phyloP scores from a whole-genome alignment of 2,797 vertebrate genomes.

The Poecilia gillii region DNA sequence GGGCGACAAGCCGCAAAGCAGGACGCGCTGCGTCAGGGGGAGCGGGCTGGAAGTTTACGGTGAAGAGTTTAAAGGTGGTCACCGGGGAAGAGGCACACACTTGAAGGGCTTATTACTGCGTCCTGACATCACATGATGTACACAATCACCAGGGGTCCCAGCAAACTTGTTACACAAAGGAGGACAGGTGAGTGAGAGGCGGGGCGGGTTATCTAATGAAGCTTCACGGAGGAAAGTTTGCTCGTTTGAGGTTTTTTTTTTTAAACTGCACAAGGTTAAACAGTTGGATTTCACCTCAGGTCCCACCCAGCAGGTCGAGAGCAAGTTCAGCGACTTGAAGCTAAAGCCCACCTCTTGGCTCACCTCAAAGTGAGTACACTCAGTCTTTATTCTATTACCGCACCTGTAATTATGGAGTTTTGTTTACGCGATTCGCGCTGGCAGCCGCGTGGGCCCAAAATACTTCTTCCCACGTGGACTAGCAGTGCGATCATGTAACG shows the following conservation, averaged over 20 bases:
- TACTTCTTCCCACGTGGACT: constrained; percentile 44
- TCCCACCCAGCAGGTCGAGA: constrained; percentile 91
- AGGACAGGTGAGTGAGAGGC: constrained; percentile 85
- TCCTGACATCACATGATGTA: constrained; percentile 87
- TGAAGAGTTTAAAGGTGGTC: constrained; percentile 3
- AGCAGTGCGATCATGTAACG: constrained; percentile 37
- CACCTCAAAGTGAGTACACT: constrained; percentile 71
- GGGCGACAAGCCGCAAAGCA: constrained; percentile 6
- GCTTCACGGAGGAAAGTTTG: not conserved
- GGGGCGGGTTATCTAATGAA: not conserved
- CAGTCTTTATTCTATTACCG: not conserved
- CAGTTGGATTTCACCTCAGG: constrained; percentile 62
- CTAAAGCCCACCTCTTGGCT: constrained; percentile 82
- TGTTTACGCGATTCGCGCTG: not conserved
- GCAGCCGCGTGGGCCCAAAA: constrained; percentile 25
- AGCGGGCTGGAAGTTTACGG: constrained; percentile 24
- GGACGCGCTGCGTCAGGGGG: constrained; percentile 35
- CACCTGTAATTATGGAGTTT: not conserved
- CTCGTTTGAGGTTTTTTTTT: not conserved
- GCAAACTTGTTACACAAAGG: constrained; percentile 94
- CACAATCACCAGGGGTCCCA: constrained; percentile 94
- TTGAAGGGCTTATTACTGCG: constrained; percentile 16
- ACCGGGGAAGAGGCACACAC: not conserved
- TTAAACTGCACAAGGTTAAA: not conserved
- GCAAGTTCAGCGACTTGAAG: constrained; percentile 86